These are phyloP conservation scores for Cyrtonyx montezumae DNA, from an alignment of 2,113 vertebrate genomes.

Conservation along the genomic window DNA sequence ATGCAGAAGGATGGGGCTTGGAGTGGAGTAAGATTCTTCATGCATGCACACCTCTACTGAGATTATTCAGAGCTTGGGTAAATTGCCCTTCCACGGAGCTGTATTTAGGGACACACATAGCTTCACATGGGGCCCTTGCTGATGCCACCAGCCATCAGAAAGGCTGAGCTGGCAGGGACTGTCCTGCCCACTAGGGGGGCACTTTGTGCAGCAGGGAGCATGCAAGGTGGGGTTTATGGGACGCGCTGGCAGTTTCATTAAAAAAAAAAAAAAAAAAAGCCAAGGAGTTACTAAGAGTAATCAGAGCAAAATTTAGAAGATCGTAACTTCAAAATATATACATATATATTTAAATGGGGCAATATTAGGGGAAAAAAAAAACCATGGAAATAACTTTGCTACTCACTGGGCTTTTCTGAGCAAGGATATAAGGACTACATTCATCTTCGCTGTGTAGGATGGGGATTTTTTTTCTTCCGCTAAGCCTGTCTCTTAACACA, in stretches of 20 bases:
- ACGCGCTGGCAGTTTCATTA: not conserved
- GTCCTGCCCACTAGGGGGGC: not conserved
- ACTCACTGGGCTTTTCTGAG: not conserved
- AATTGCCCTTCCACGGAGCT: not conserved
- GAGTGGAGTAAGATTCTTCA: not conserved
- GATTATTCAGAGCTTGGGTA: not conserved
- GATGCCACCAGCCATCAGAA: not conserved
- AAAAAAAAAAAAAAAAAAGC: not conserved
- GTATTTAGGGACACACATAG: not conserved
- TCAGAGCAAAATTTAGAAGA: not conserved
- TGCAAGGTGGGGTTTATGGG: not conserved
- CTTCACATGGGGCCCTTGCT: not conserved
- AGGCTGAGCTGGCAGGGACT: not conserved
- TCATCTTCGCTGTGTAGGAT: not conserved
- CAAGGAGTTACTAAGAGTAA: not conserved
- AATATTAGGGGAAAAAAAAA: rapidly evolving
- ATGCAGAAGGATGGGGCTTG: not conserved
- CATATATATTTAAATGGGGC: not conserved
- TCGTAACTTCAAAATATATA: not conserved
- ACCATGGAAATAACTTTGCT: not conserved
- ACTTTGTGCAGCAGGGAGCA: not conserved
- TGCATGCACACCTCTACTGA: rapidly evolving
- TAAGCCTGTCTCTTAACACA: not conserved
- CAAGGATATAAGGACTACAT: not conserved
- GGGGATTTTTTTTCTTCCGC: not conserved